A percentile compares a stretch with the other conserved stretches of the same genome.
Conservation (phyloP, 2,888 invertebrate species). For the Oscheius sp. region DNA sequence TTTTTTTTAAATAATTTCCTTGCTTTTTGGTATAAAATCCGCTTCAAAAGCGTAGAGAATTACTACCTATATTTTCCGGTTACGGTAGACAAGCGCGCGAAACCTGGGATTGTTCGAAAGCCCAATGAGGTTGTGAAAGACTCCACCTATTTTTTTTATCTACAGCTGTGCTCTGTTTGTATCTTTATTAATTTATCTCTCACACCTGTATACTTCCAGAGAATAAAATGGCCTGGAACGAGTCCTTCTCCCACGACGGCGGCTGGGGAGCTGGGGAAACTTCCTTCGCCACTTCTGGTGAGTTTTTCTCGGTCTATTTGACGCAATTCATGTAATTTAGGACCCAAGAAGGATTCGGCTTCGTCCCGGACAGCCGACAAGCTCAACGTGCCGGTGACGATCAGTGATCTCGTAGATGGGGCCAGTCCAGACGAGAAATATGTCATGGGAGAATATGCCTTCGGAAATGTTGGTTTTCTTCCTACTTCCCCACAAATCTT, state of each 20-base stretch:
- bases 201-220: background rate
- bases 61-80: background rate
- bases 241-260: slow-evolving; percentile 28
- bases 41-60: background rate
- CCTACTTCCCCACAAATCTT: background rate
- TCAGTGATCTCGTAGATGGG: slow-evolving; percentile 13
- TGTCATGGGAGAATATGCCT: slow-evolving; percentile 23
- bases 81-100: slow-evolving; percentile 7
- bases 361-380: slow-evolving; percentile 8
- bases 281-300: slow-evolving; percentile 33
- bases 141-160: background rate
- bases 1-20: too few species aligned
- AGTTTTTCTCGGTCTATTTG: background rate
- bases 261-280: slow-evolving; percentile 24
- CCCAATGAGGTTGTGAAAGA: background rate
- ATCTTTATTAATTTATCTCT: background rate
- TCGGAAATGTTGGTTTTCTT: slow-evolving; percentile 22
- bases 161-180: background rate
- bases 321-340: background rate
- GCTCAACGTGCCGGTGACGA: slow-evolving; percentile 29
- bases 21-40: too few species aligned
- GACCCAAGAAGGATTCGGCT: slow-evolving; percentile 26
- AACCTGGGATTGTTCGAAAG: background rate
- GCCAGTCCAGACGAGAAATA: slow-evolving; percentile 27
- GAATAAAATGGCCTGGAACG: slow-evolving; percentile 36